phyloP scores from a whole-genome alignment of 1,140 invertebrate genomes.

The Neodiprion pinetum region DNA sequence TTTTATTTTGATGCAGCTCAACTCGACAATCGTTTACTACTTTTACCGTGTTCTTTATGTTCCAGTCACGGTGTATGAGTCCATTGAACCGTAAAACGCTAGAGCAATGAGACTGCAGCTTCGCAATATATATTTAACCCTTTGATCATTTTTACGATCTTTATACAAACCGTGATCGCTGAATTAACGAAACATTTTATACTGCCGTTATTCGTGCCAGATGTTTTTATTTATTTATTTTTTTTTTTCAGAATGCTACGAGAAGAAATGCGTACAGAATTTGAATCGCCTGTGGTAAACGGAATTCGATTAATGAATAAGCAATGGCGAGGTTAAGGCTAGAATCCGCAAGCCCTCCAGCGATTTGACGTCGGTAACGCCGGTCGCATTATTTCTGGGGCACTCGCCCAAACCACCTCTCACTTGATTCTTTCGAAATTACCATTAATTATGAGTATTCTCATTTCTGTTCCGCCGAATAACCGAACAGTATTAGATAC shows the following conservation, averaged over 20 bases:
- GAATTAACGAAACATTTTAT: too few relatives aligned
- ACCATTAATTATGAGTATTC: neutral
- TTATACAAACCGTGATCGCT: too few relatives aligned
- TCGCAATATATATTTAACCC: too few relatives aligned
- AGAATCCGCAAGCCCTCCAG: neutral
- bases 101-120: too few relatives aligned
- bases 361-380: neutral
- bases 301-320: neutral
- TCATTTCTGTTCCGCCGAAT: neutral
- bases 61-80: neutral
- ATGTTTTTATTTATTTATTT: too few relatives aligned
- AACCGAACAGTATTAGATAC: neutral
- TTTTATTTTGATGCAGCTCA: neutral
- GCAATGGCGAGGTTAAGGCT: neutral
- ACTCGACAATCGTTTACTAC: neutral
- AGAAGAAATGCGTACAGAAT: too few relatives aligned
- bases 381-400: neutral
- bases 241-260: too few relatives aligned
- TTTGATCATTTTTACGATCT: too few relatives aligned
- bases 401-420: slow-evolving; percentile 4
- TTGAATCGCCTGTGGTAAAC: neutral
- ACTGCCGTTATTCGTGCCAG: too few relatives aligned
- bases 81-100: neutral
- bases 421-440: neutral
- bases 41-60: neutral